These are phyloP conservation scores for Drosophila gaucha DNA, from an alignment of 2,888 invertebrate species.

Conservation along the genomic window DNA sequence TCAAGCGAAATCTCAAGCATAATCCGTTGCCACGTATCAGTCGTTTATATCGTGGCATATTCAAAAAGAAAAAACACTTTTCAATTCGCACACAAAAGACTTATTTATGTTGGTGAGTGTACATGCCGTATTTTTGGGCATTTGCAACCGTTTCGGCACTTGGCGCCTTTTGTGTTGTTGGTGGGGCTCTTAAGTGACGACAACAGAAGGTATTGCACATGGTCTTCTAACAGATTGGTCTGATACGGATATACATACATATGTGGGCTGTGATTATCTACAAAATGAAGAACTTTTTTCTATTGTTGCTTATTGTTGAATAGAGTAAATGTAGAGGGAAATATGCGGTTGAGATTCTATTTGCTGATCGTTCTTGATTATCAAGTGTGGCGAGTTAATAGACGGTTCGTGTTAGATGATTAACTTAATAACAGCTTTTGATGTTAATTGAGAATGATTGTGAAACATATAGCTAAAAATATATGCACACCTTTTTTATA, in stretches of 20 bases:
- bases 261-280: conserved; percentile 29
- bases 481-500: neutral
- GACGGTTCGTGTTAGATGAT: conserved; percentile 12
- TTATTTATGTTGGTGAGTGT: conserved; percentile 50
- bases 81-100: conserved; percentile 70
- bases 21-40: conserved; percentile 70
- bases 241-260: conserved; percentile 7
- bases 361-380: conserved; percentile 22
- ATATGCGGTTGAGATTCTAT: conserved; percentile 1
- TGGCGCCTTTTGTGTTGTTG: conserved; percentile 58
- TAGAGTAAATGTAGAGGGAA: conserved; percentile 20
- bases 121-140: conserved; percentile 50
- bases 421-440: conserved; percentile 7
- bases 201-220: conserved; percentile 42
- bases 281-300: conserved; percentile 32
- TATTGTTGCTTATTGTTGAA: conserved; percentile 30
- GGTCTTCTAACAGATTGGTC: conserved; percentile 1
- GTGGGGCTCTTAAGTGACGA: conserved; percentile 53
- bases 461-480: neutral
- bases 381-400: conserved; percentile 21
- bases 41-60: conserved; percentile 63
- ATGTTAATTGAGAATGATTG: neutral
- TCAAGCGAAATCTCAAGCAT: conserved; percentile 50
- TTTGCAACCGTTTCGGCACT: conserved; percentile 55
- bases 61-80: conserved; percentile 57